Percentiles rank a stretch among this genome's conserved stretches.
Evolutionary conservation across 2,797 vertebrate genomes (phyloP).

Genomic region (Ambastaia sidthimunki): DNA sequence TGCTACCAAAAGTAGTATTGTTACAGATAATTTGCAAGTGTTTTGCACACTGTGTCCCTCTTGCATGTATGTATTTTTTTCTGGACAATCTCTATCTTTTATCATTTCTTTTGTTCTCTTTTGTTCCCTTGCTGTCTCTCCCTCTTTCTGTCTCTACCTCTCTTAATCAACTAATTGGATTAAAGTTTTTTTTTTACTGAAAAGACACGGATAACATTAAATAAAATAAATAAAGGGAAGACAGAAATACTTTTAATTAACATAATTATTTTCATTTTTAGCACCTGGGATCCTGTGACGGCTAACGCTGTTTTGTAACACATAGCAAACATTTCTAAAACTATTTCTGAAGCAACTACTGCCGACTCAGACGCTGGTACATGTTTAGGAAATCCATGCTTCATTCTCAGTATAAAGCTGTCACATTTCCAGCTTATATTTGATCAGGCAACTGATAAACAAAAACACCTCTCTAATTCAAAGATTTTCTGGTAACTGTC

Average conservation of each 20-base stretch:
- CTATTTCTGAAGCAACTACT: neutral
- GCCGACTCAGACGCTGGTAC: constrained; percentile 4
- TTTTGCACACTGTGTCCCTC: neutral
- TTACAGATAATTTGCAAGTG: neutral
- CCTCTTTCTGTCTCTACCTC: too few species aligned
- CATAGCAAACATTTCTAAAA: constrained; percentile 5
- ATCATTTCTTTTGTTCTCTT: too few species aligned
- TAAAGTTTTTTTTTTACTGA: constrained; percentile 8
- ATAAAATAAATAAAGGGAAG: too few species aligned
- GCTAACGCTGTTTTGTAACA: neutral
- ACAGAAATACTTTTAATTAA: neutral
- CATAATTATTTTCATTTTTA: too few species aligned
- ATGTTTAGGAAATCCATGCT: constrained; percentile 15
- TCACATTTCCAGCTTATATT: constrained; percentile 35
- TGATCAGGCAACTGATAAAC: constrained; percentile 34
- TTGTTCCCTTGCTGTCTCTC: too few species aligned
- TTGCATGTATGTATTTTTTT: neutral
- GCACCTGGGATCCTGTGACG: neutral
- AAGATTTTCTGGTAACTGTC: constrained; percentile 35
- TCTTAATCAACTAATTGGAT: constrained; percentile 7
- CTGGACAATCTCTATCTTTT: too few species aligned
- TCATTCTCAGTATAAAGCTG: constrained; percentile 16
- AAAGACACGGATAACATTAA: neutral
- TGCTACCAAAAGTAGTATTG: neutral
- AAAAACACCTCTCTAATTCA: constrained; percentile 40